Base-by-base conservation (phyloP, 2,888 invertebrate genomes). In the Phengaris arion region DNA sequence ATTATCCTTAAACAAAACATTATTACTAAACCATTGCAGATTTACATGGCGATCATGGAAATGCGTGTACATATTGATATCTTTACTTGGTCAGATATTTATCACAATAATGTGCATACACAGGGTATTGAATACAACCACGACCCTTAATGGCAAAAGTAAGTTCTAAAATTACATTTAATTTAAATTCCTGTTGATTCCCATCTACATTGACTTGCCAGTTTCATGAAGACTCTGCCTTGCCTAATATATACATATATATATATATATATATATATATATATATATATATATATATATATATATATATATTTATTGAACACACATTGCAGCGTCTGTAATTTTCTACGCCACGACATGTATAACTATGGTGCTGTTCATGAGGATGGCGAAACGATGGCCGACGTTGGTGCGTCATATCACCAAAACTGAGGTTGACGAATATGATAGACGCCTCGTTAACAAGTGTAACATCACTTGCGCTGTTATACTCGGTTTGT, bases 331-430 rank as follows among this genome's bases (percentile, higher is more conserved):
- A 93, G 92, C 89, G 0, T 84, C 90, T 54, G 79, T 89, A 9
- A 87, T 92, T 77, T 92, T 92, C 79, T 92, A 91, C 80, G 82
- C 80, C 0, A 89, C 88, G 0, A 85, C 90, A 0, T 87, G 88
- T 68, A 81, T 90, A 6, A 89, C 90, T 0, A 92, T 87, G 88
- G 0, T 81, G 0, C 84, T 88, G 82, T 93, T 91, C 78, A 81
- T 88, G 10, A 85, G 85, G 78, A 81, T 91, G 12, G 90, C 89
- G 2, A 82, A 76, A 3, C 80, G 81, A n/a, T 93, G 92, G 93
- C 92, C 93, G 0, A 74, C 76, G 0, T 80, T 93, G 2, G 84
- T 85, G 1, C 86, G 85, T 22, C 82, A 86, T 4, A 86, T 92
- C 9, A 81, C 86, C 0, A 82, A 81, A 35, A 83, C 84, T 1